Conservation (phyloP, 2,888 invertebrate genomes). For the Cerceris rybyensis region DNA sequence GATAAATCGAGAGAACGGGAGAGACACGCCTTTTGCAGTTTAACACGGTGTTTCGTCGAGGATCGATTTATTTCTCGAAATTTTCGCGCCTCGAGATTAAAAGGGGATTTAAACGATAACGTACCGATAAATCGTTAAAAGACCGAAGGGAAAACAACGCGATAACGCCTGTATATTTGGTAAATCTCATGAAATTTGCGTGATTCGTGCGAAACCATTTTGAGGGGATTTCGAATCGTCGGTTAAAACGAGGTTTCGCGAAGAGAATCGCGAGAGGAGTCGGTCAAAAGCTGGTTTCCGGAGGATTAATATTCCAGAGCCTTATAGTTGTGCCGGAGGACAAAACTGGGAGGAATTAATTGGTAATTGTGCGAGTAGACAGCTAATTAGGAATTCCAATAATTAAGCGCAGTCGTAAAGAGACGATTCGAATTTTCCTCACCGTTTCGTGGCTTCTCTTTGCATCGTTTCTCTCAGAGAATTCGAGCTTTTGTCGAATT, state of each 20-base stretch:
- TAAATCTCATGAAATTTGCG: no score
- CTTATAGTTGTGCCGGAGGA: conserved; percentile 1
- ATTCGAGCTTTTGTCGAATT: background rate
- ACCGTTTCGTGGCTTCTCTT: conserved; percentile 1
- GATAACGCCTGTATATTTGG: no score
- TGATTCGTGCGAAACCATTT: no score
- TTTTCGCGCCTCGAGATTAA: background rate
- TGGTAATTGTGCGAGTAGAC: conserved; percentile 48
- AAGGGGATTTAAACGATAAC: no score
- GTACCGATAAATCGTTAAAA: no score
- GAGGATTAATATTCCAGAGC: conserved; percentile 18
- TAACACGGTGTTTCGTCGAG: background rate
- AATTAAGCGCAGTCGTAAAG: conserved; percentile 33
- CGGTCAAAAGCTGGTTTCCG: conserved; percentile 1
- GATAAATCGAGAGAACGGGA: no score
- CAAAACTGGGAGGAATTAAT: conserved; percentile 46
- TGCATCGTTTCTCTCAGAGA: background rate
- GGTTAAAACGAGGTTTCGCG: background rate
- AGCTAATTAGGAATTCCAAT: conserved; percentile 56
- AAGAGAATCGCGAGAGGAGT: background rate
- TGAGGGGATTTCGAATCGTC: background rate
- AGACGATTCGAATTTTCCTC: background rate
- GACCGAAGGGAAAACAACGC: no score
- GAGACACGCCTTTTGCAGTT: no score
- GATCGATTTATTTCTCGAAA: background rate